A percentile compares a stretch with the other conserved stretches of the same genome.
These are phyloP conservation scores for Pedetes capensis DNA, from an alignment of 2,113 vertebrate species.

Conservation along the genomic window DNA sequence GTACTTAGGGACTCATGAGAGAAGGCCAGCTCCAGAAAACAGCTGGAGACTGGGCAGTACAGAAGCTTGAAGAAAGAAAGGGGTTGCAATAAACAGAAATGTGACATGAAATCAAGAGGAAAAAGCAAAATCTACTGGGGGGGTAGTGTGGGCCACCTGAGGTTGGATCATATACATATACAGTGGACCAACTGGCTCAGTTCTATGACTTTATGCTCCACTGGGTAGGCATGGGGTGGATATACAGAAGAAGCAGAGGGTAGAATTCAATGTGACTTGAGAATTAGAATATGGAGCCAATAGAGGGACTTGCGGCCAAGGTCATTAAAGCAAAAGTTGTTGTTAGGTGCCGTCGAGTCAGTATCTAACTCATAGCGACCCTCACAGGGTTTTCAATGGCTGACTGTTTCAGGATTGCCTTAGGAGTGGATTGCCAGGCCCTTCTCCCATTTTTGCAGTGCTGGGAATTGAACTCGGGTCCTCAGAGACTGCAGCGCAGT, in stretches of 20 bases:
- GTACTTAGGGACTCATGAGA: rapidly evolving
- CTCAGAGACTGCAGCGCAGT: no score
- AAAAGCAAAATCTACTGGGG: neutral
- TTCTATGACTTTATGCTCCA: neutral
- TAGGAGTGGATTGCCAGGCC: no score
- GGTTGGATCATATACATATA: rapidly evolving
- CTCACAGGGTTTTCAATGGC: no score
- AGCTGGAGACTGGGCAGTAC: rapidly evolving
- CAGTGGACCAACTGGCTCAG: rapidly evolving
- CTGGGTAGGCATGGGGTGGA: neutral
- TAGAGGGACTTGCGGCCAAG: neutral
- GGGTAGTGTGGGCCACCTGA: neutral
- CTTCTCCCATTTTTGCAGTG: no score
- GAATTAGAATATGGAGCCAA: neutral
- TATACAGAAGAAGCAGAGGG: neutral
- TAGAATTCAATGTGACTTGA: neutral
- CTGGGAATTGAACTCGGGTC: no score
- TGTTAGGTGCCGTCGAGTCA: no score
- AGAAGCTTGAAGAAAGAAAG: neutral
- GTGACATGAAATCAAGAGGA: neutral
- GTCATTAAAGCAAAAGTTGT: no score
- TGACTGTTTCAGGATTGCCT: no score
- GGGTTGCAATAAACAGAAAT: neutral
- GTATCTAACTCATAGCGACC: no score
- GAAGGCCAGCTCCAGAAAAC: neutral